phyloP scores from a whole-genome alignment of 2,113 vertebrate species.

The Etheostoma spectabile region DNA sequence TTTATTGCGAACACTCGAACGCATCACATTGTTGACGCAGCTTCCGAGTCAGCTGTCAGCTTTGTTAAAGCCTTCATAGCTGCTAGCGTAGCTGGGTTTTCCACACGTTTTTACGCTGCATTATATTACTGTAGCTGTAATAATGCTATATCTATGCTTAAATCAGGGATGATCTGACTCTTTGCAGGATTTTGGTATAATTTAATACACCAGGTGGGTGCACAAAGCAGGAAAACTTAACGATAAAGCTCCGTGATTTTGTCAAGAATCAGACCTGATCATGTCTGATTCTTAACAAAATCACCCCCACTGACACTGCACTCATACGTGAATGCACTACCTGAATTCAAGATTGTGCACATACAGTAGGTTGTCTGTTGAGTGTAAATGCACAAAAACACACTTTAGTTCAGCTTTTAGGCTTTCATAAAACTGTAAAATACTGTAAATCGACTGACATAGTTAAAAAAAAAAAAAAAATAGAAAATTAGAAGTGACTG shows the following conservation, averaged over 20 bases:
- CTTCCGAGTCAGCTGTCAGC: slow-evolving; percentile 62
- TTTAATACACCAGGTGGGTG: slow-evolving; percentile 25
- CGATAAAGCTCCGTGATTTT: neutral
- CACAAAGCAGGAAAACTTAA: neutral
- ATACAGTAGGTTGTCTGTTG: neutral
- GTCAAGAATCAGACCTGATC: neutral
- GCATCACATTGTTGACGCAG: slow-evolving; percentile 55
- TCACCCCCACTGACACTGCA: neutral
- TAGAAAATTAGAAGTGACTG: neutral
- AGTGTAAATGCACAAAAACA: neutral
- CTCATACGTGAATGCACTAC: rapidly evolving
- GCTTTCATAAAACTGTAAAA: neutral
- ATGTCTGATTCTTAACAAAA: too few relatives aligned
- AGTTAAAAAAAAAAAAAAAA: too few relatives aligned
- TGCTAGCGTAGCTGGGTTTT: neutral
- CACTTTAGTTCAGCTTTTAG: neutral
- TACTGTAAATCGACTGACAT: neutral
- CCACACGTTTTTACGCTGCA: neutral
- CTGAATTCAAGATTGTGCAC: neutral
- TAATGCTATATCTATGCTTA: neutral
- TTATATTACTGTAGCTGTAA: rapidly evolving
- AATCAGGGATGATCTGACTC: neutral
- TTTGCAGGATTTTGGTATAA: neutral
- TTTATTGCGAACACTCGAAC: slow-evolving; percentile 6
- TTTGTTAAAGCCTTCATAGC: neutral